Evolutionary conservation across 2,113 vertebrate species (phyloP).

Genomic region (Psammodynastes pulverulentus): DNA sequence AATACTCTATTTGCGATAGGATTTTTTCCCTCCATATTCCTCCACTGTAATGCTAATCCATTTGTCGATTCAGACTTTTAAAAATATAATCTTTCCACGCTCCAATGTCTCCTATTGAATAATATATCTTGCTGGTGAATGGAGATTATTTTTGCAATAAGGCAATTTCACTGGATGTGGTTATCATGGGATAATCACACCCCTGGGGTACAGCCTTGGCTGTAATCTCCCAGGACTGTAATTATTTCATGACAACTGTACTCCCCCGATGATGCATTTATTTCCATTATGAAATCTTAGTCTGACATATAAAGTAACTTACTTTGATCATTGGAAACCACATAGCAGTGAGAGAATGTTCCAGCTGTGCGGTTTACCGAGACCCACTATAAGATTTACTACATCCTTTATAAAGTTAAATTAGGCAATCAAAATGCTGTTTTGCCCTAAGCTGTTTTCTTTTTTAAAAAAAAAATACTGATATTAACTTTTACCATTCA

Average conservation of each 20-base stretch:
- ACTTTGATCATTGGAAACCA: slow-evolving; percentile 76
- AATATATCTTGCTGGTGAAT: slow-evolving; percentile 74
- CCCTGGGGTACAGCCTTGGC: slow-evolving; percentile 77
- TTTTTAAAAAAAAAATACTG: slow-evolving; percentile 45
- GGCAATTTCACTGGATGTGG: slow-evolving; percentile 76
- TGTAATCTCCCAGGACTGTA: slow-evolving; percentile 80
- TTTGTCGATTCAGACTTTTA: slow-evolving; percentile 66
- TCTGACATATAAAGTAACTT: slow-evolving; percentile 77
- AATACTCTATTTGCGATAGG: slow-evolving; percentile 46
- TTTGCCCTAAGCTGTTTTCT: slow-evolving; percentile 70
- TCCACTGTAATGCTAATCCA: slow-evolving; percentile 69
- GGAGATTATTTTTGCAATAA: slow-evolving; percentile 83
- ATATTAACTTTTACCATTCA: slow-evolving; percentile 62
- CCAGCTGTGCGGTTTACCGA: slow-evolving; percentile 77
- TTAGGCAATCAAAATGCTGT: slow-evolving; percentile 78
- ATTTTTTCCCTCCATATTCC: slow-evolving; percentile 53
- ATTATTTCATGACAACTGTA: slow-evolving; percentile 81
- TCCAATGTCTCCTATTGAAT: slow-evolving; percentile 72
- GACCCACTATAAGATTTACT: slow-evolving; percentile 74
- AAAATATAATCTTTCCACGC: slow-evolving; percentile 67
- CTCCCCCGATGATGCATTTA: slow-evolving; percentile 73
- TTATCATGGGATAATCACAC: slow-evolving; percentile 83
- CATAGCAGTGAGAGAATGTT: slow-evolving; percentile 70
- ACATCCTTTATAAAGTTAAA: slow-evolving; percentile 74
- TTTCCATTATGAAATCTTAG: slow-evolving; percentile 79